Percentiles rank a stretch among this genome's conserved stretches.
phyloP scores from a whole-genome alignment of 2,113 vertebrate genomes.

The Diglossa brunneiventris region DNA sequence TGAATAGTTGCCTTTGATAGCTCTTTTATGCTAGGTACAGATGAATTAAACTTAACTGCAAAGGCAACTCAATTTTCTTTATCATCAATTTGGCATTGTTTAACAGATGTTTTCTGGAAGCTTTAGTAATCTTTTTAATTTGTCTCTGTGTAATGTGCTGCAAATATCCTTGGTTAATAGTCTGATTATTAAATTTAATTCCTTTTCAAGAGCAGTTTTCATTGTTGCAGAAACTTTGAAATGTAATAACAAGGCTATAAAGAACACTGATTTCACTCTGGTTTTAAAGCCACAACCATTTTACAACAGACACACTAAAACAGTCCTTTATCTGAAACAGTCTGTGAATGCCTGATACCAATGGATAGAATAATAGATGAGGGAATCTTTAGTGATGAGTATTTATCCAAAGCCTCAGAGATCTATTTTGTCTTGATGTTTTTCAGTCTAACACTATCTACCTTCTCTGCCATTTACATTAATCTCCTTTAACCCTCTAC shows the following conservation, averaged over 20 bases:
- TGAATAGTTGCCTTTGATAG: constrained; percentile 67
- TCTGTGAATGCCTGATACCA: background rate
- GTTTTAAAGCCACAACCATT: constrained; percentile 7
- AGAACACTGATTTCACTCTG: constrained; percentile 34
- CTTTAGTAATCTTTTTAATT: constrained; percentile 68
- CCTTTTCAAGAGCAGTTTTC: constrained; percentile 64
- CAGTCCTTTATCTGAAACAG: background rate
- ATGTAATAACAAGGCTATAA: constrained; percentile 57
- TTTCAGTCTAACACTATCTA: background rate
- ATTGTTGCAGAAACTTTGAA: constrained; percentile 66
- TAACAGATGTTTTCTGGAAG: constrained; percentile 77
- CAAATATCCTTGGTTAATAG: constrained; percentile 74
- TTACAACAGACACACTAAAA: background rate
- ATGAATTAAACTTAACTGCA: constrained; percentile 70
- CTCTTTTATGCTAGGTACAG: constrained; percentile 71
- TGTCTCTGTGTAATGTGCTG: constrained; percentile 68
- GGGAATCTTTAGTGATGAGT: background rate
- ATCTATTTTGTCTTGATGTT: background rate
- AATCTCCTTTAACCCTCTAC: background rate
- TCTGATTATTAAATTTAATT: constrained; percentile 76
- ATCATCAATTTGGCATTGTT: constrained; percentile 74
- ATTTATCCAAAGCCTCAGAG: background rate
- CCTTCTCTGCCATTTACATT: background rate
- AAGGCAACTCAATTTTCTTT: constrained; percentile 79
- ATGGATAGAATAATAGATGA: background rate